Conservation (phyloP, 2,797 vertebrate genomes). For the Paedocypris micromegethes region DNA sequence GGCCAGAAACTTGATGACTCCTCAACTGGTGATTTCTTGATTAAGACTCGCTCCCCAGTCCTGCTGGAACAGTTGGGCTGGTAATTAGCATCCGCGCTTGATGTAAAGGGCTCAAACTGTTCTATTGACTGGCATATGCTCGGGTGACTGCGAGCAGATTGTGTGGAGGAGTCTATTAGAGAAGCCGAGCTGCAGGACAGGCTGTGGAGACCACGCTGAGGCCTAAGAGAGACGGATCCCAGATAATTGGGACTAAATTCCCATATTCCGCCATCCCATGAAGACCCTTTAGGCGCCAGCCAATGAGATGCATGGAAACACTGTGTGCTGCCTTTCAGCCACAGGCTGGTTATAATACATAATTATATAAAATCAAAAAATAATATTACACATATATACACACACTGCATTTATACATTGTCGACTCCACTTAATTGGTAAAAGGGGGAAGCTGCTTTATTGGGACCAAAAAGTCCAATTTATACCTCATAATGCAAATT, state of each 20-base stretch:
- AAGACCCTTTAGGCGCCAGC: conserved; percentile 22
- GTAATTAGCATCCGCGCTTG: conserved; percentile 43
- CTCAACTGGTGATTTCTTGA: conserved; percentile 51
- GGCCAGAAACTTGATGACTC: conserved; percentile 55
- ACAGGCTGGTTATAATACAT: neutral
- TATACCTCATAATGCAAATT: too few relatives aligned
- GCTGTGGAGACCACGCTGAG: conserved; percentile 52
- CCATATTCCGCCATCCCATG: conserved; percentile 1
- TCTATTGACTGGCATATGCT: conserved; percentile 60
- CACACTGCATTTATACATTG: too few relatives aligned
- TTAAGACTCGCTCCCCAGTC: conserved; percentile 48
- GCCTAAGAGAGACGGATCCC: conserved; percentile 43
- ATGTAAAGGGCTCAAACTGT: conserved; percentile 47
- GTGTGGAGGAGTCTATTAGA: conserved; percentile 45
- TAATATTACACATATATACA: too few relatives aligned
- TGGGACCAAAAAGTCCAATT: too few relatives aligned
- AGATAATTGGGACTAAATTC: conserved; percentile 63
- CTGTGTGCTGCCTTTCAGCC: conserved; percentile 2
- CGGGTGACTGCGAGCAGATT: conserved; percentile 52
- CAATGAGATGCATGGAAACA: conserved; percentile 16
- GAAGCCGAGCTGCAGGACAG: conserved; percentile 43
- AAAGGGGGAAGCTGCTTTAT: too few relatives aligned
- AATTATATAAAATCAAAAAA: too few relatives aligned
- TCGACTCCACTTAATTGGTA: too few relatives aligned
- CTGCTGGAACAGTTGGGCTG: conserved; percentile 47